Evolutionary conservation across 2,113 vertebrate species (phyloP).

Genomic region (Brachionichthys hirsutus): DNA sequence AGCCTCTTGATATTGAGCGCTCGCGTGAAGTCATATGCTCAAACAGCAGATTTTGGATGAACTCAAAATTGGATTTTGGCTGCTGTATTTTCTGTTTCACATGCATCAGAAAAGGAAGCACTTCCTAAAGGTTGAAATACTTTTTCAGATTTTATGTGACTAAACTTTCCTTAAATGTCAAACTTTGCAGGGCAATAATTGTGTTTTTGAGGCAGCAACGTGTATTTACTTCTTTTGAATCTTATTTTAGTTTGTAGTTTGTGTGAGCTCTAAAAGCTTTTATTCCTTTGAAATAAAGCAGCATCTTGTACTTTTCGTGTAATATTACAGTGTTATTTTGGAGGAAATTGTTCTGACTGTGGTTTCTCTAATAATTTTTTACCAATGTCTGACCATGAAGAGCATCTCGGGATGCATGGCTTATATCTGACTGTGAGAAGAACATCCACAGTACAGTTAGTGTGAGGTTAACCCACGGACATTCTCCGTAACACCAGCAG

Average conservation of each 20-base stretch:
- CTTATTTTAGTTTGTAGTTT: conserved; percentile 22
- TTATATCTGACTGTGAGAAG: conserved; percentile 19
- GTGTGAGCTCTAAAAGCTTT: neutral
- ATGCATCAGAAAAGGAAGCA: too few relatives aligned
- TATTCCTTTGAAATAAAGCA: too few relatives aligned
- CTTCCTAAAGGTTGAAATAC: too few relatives aligned
- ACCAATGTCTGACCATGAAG: conserved; percentile 3
- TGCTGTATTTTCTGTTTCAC: neutral
- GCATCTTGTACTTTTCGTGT: neutral
- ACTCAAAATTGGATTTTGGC: neutral
- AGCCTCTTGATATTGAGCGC: conserved; percentile 21
- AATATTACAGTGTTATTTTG: conserved; percentile 10
- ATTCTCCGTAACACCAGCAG: conserved; percentile 15
- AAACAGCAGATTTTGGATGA: neutral
- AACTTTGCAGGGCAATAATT: too few relatives aligned
- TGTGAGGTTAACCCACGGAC: conserved; percentile 26
- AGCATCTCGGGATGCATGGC: conserved; percentile 7
- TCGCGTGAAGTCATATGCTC: conserved; percentile 1
- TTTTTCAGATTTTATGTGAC: too few relatives aligned
- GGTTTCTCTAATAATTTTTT: conserved; percentile 10
- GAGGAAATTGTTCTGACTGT: conserved; percentile 23
- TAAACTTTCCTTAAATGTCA: too few relatives aligned
- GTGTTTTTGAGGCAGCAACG: neutral
- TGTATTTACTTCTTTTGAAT: conserved; percentile 9
- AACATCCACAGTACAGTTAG: conserved; percentile 6